A percentile compares a stretch with the other conserved stretches of the same genome.
Evolutionary conservation across 1,140 invertebrate species (phyloP).

Genomic region (Diachasma alloeum): DNA sequence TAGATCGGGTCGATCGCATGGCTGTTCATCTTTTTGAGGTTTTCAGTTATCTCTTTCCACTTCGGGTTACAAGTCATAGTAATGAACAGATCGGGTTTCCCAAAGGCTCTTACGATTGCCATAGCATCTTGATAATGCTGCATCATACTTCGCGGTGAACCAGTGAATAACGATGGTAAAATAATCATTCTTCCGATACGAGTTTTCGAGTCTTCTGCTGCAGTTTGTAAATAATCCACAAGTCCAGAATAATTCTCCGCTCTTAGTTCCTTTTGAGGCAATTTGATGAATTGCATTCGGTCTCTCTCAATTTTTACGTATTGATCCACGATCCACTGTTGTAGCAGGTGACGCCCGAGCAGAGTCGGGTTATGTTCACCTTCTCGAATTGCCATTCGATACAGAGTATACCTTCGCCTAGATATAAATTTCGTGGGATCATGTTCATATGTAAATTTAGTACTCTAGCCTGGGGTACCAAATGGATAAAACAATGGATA

Average conservation of each 20-base stretch:
- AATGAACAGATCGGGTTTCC: too few species aligned
- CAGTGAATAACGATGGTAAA: constrained; percentile 6
- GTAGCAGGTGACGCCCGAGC: not conserved
- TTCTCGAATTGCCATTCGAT: not conserved
- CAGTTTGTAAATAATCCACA: not conserved
- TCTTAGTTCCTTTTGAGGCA: not conserved
- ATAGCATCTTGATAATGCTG: constrained; percentile 53
- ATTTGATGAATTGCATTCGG: not conserved
- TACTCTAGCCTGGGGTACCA: too few species aligned
- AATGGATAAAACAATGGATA: too few species aligned
- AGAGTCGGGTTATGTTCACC: not conserved
- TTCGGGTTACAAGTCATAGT: too few species aligned
- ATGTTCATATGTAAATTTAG: too few species aligned
- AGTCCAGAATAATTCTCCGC: not conserved
- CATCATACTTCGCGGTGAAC: constrained; percentile 54
- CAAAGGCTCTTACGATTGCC: constrained; percentile 24
- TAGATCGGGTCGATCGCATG: constrained; percentile 48
- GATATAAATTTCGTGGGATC: too few species aligned
- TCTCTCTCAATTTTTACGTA: constrained; percentile 17
- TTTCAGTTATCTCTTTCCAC: too few species aligned
- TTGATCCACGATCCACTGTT: constrained; percentile 12
- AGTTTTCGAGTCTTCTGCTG: not conserved
- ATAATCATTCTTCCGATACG: not conserved
- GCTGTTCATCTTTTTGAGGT: too few species aligned
- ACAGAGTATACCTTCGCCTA: too few species aligned